Conservation (phyloP, 2,113 vertebrate genomes). For the Bubo scandiacus region DNA sequence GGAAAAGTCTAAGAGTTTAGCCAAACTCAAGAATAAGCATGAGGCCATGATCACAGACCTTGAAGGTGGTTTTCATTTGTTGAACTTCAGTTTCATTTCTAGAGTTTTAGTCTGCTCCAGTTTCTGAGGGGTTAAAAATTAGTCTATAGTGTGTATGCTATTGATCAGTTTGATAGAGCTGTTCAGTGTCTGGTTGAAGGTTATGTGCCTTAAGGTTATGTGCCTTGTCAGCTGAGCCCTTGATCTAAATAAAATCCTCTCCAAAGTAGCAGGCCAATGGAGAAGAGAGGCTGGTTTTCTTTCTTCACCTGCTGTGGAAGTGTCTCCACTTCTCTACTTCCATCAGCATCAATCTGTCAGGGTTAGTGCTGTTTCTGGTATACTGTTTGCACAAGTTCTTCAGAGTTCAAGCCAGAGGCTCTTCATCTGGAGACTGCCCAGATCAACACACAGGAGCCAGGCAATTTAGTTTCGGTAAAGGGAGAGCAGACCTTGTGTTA, state of each 20-base stretch:
- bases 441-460: neutral
- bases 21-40: slow-evolving; percentile 97
- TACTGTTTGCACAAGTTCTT: neutral
- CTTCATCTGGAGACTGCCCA: neutral
- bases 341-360: slow-evolving; percentile 11
- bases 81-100: neutral
- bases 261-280: slow-evolving; percentile 46
- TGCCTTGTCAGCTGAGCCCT: slow-evolving; percentile 52
- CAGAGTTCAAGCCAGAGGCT: neutral
- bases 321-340: slow-evolving; percentile 19
- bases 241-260: slow-evolving; percentile 58
- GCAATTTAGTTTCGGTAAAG: neutral
- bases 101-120: neutral
- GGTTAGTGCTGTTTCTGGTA: slow-evolving; percentile 38
- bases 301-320: slow-evolving; percentile 44
- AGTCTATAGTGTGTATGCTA: neutral
- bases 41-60: slow-evolving; percentile 98
- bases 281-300: slow-evolving; percentile 49
- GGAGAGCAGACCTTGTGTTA: neutral
- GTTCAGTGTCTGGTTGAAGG: slow-evolving; percentile 46
- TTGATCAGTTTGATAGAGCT: slow-evolving; percentile 48
- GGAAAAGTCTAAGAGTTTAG: slow-evolving; percentile 97
- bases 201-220: slow-evolving; percentile 56
- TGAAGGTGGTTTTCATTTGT: slow-evolving; percentile 78
- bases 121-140: slow-evolving; percentile 61